Conservation (phyloP, 1,140 invertebrate genomes). For the Trichogramma pretiosum region DNA sequence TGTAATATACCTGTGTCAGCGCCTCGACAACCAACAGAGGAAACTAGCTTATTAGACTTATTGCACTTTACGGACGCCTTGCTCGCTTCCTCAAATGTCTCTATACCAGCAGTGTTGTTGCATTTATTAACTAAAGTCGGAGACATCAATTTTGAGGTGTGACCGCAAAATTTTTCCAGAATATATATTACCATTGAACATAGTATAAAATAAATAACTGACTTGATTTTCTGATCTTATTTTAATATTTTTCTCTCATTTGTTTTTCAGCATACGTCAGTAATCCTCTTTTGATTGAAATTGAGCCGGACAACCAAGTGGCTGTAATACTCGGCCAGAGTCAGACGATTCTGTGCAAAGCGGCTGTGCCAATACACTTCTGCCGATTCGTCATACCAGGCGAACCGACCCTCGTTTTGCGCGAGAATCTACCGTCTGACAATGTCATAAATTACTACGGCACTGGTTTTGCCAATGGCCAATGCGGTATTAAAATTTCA, state of each 20-base stretch:
- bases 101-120: too few relatives aligned
- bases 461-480: slow-evolving; percentile 48
- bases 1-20: not conserved
- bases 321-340: slow-evolving; percentile 37
- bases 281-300: slow-evolving; percentile 27
- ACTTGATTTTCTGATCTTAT: too few relatives aligned
- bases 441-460: slow-evolving; percentile 49
- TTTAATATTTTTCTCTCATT: too few relatives aligned
- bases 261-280: too few relatives aligned
- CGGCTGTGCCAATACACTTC: slow-evolving; percentile 32
- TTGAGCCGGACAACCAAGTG: slow-evolving; percentile 29
- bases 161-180: too few relatives aligned
- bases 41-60: not conserved
- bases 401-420: slow-evolving; percentile 29
- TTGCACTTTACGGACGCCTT: too few relatives aligned
- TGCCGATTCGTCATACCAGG: slow-evolving; percentile 46
- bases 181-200: too few relatives aligned
- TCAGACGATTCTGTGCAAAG: slow-evolving; percentile 42
- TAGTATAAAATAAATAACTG: too few relatives aligned
- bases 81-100: too few relatives aligned
- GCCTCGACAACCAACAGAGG: not conserved
- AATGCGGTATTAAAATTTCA: slow-evolving; percentile 60
- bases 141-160: too few relatives aligned
- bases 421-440: slow-evolving; percentile 23
- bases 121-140: too few relatives aligned